Evolutionary conservation across 2,888 invertebrate species (phyloP), one percentile per base, ranked within the genome.

Genomic region (Callyntrura sp.): DNA sequence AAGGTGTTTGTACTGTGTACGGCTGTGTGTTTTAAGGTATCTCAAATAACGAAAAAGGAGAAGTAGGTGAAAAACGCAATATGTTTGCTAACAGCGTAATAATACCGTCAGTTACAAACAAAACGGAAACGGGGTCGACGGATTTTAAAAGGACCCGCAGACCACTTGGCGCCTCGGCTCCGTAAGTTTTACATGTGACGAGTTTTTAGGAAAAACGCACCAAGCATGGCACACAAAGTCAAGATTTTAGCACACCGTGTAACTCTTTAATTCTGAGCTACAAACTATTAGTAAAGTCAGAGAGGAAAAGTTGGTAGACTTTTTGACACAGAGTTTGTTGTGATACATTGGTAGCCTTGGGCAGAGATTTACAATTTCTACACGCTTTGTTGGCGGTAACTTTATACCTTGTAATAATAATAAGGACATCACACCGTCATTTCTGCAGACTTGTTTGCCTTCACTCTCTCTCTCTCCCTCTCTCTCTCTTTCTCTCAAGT

Each of bases 321-420:
- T 35, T n/a, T 35, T 86, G 86, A 79, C 86, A 79, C 65, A 79
- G 51, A 86, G 68, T 51, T 55, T 86, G 86, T 79, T 86, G 86
- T 79, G 86, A 86, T 79, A 86, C 79, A 86, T 60, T 79, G 68
- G 51, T 86, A 86, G 68, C 86, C 86, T 51, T 51, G 78, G 60
- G 86, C 86, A 86, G 79, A 86, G 79, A 79, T 79, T 86, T 79
- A 62, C 62, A 60, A 68, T 55, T 55, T 84, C 60, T 70, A 23
- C 23, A 48, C 2, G 48, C 73, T 73, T n/a, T 73, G 73, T 48
- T 73, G 23, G 48, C 28, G 51, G 76, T 76, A 76, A 76, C 76
- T 76, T 76, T 76, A 51, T 45, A 76, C 55, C 51, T 83, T 48
- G 81, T 81, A 35, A 23, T 76, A 76, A 55, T 76, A 76, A 76